phyloP scores from a whole-genome alignment of 2,113 vertebrate genomes.

The Neodontobutis hainanensis region DNA sequence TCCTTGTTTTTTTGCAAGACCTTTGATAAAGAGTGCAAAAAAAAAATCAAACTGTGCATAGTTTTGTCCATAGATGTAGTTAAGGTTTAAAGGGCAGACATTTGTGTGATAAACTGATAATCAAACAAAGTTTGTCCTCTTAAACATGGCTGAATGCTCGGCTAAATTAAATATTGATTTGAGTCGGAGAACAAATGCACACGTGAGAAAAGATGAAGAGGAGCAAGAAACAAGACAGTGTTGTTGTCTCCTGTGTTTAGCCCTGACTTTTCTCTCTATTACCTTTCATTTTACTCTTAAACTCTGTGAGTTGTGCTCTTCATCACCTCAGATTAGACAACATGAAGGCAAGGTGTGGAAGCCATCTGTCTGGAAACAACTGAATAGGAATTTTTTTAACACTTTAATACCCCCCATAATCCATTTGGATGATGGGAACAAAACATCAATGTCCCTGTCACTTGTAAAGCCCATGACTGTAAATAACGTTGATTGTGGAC shows the following conservation, averaged over 20 bases:
- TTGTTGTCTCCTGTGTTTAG: conserved; percentile 1
- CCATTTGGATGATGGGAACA: conserved; percentile 30
- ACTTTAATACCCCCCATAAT: conserved; percentile 27
- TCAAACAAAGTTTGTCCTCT: conserved; percentile 35
- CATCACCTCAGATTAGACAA: conserved; percentile 18
- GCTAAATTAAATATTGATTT: conserved; percentile 63
- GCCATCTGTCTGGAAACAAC: conserved; percentile 26
- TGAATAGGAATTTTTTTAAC: conserved; percentile 38
- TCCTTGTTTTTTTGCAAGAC: neutral
- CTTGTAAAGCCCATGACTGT: conserved; percentile 7
- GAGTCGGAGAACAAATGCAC: conserved; percentile 22
- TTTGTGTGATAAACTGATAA: conserved; percentile 24
- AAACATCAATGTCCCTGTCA: conserved; percentile 28
- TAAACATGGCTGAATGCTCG: conserved; percentile 27
- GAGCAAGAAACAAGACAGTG: neutral
- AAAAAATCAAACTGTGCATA: neutral
- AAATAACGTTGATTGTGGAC: conserved; percentile 28
- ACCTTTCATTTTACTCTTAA: too few relatives aligned
- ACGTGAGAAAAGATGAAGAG: conserved; percentile 8
- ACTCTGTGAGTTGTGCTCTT: conserved; percentile 3
- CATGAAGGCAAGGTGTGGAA: neutral
- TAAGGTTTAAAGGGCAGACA: neutral
- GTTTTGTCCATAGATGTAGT: conserved; percentile 1
- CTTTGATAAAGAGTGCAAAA: neutral
- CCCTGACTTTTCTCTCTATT: conserved; percentile 15